Conservation (phyloP, 2,797 vertebrate species). For the Anabacerthia variegaticeps region DNA sequence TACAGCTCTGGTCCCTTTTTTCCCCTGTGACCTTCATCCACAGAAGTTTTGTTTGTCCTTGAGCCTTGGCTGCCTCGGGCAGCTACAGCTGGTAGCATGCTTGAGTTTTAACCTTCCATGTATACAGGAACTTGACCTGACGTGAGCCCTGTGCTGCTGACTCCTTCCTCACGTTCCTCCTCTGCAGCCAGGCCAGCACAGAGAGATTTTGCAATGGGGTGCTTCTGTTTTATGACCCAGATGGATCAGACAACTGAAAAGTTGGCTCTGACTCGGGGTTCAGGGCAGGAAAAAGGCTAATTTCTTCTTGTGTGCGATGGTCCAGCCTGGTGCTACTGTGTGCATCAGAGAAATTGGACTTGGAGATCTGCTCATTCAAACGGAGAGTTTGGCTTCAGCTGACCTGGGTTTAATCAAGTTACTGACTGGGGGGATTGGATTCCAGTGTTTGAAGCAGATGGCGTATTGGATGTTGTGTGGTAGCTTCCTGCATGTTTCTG, state of each 20-base stretch:
- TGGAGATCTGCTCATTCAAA: neutral
- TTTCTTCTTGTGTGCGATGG: neutral
- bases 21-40: neutral
- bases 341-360: neutral
- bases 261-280: neutral
- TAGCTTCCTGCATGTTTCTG: neutral
- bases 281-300: neutral
- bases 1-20: neutral
- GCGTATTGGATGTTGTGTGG: neutral
- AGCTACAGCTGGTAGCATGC: neutral
- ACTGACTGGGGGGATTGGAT: neutral
- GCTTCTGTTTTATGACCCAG: neutral
- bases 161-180: neutral
- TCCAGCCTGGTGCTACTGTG: neutral
- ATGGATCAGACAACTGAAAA: neutral
- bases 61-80: neutral
- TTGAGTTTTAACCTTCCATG: neutral
- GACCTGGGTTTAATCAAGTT: neutral
- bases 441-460: neutral
- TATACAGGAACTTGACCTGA: neutral
- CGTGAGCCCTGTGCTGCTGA: accelerated
- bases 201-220: neutral
- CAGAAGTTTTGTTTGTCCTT: neutral
- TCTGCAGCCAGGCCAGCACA: neutral
- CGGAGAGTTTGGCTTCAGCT: neutral